Evolutionary conservation across 2,888 invertebrate genomes (phyloP), one percentile per base, ranked within the genome.

Genomic region (Lingula anatina): DNA sequence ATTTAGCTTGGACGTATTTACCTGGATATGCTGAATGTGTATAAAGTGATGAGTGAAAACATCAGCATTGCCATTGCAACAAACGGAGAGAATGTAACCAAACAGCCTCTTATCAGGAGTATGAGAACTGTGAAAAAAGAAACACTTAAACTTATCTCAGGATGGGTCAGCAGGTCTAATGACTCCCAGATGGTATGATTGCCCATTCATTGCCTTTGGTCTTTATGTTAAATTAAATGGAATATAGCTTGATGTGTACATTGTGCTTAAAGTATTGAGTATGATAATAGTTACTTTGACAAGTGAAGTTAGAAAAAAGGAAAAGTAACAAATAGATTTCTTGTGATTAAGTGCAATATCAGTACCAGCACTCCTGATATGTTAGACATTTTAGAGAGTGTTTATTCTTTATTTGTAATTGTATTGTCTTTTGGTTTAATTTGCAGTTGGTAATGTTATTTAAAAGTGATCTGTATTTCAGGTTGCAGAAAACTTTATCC

Each of bases 41-140:
- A 99, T 81, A 97, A 97, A 83, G 92, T 76, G 46, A 76, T 77
- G 75, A 92, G 92, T 60, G 75, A 76, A 51, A 77, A 77, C 59
- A 77, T 78, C 44, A 75, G 71, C 57, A 71, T 71, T 60, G 76
- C 96, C 37, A 95, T 99, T 70, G 85, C 89, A 51, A 80, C 91
- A 51, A 94, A 97, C 79, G 97, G 97, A 40, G 94, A 96, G 70
- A 85, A 84, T 63, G 95, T 97, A n/a, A 94, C 93, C 54, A 96
- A 96, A 78, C 97, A 96, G 78, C 95, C 95, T 5, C 82, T 97
- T 49, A 96, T 99, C 61, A 94, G 96, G 78, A 89, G 89, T 69
- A 99, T 99, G 96, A 84, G 96, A 68, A 93, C 95, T 57, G 95
- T 99, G 38, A 99, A 97, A 77, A 96, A 96, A 76, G 99, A 99